Evolutionary conservation across 2,113 vertebrate genomes (phyloP).

Genomic region (Pithys albifrons): DNA sequence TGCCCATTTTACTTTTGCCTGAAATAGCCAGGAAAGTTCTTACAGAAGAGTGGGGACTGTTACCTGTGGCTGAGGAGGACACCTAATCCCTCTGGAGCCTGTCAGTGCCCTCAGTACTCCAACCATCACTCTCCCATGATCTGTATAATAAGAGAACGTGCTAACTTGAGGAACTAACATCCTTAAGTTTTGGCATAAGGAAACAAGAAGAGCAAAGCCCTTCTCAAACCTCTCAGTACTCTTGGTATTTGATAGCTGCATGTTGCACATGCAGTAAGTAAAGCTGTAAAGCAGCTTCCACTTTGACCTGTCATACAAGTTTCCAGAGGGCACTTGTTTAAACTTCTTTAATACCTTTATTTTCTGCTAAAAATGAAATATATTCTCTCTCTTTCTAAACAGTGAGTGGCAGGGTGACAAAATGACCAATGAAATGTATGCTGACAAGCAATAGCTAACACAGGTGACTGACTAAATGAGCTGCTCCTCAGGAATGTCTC

Average conservation of each 20-base stretch:
- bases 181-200: background rate
- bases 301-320: background rate
- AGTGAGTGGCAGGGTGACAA: background rate
- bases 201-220: background rate
- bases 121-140: background rate
- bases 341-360: background rate
- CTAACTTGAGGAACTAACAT: background rate
- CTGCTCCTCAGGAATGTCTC: background rate
- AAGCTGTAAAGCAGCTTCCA: background rate
- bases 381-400: background rate
- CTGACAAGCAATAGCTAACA: background rate
- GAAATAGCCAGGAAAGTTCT: background rate
- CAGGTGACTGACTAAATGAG: background rate
- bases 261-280: background rate
- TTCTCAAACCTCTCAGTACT: background rate
- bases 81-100: background rate
- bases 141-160: background rate
- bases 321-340: background rate
- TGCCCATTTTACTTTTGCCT: background rate
- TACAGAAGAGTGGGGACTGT: background rate
- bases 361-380: background rate
- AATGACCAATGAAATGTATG: background rate
- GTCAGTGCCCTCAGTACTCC: background rate
- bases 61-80: background rate
- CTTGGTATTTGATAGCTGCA: background rate